Evolutionary conservation across 2,797 vertebrate genomes (phyloP).

Genomic region (Philypnodon macrostomus): DNA sequence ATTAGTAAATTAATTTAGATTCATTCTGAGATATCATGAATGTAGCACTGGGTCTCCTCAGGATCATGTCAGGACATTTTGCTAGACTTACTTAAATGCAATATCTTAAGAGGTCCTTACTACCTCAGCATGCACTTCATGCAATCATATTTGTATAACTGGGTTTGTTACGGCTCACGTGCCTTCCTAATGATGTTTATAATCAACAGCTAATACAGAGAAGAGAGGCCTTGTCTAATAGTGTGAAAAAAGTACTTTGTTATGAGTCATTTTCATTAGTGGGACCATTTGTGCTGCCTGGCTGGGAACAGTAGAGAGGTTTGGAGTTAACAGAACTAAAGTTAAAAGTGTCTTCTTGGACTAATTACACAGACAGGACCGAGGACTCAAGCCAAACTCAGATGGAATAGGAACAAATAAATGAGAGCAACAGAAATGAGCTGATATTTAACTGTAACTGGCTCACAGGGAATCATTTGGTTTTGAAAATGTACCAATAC

Average conservation of each 20-base stretch:
- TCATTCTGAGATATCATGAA: no score
- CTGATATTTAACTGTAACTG: background rate
- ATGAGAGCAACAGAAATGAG: background rate
- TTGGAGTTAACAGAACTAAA: conserved; percentile 1
- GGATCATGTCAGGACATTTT: no score
- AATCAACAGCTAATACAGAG: background rate
- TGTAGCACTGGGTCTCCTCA: no score
- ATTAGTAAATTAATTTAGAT: no score
- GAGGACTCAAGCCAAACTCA: background rate
- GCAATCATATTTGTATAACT: background rate
- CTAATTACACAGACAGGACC: background rate
- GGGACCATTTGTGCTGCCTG: no score
- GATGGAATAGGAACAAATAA: background rate
- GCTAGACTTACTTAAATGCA: no score
- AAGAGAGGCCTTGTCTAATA: background rate
- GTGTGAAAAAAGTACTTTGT: background rate
- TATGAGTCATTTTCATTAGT: conserved; percentile 3
- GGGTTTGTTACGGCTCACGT: background rate
- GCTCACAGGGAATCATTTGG: background rate
- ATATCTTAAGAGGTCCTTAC: no score
- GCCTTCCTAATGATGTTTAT: background rate
- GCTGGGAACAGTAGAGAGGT: background rate
- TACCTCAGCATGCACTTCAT: background rate
- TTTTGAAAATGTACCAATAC: no score
- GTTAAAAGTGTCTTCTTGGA: conserved; percentile 5